Evolutionary conservation across 64 coral and sea anemone genomes (phyloP).

Genomic region (Dendronephthya gigantea): DNA sequence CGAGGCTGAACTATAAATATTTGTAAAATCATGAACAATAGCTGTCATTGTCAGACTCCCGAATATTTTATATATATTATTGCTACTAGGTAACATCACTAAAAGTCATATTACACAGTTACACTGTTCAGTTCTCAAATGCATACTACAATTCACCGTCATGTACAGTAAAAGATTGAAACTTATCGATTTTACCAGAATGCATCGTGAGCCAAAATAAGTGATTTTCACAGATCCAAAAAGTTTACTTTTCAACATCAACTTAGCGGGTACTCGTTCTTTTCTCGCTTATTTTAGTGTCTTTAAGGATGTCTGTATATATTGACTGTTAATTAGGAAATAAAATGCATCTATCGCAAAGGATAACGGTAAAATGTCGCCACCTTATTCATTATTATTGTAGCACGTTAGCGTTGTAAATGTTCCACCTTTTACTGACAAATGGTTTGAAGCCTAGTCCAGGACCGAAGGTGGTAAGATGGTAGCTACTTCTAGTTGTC

Average conservation of each 20-base stretch:
- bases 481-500: not conserved
- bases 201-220: not conserved
- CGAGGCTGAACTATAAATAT: conserved; percentile 11
- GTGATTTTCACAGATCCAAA: not conserved
- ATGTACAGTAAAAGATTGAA: not conserved
- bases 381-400: not conserved
- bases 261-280: not conserved
- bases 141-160: not conserved
- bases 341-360: not conserved
- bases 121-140: not conserved
- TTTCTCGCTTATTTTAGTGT: no score
- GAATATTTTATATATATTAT: conserved; percentile 1
- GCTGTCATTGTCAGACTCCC: not conserved
- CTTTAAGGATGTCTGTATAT: no score
- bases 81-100: not conserved
- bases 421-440: not conserved
- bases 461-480: not conserved
- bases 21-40: conserved; percentile 2
- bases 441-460: not conserved
- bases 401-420: not conserved
- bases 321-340: not conserved
- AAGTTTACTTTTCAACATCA: not conserved
- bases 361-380: not conserved
- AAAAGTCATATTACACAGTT: not conserved
- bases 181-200: not conserved